A percentile compares a stretch with the other conserved stretches of the same genome.
Conservation (phyloP, 2,888 invertebrate genomes). For the Andrena camellia region DNA sequence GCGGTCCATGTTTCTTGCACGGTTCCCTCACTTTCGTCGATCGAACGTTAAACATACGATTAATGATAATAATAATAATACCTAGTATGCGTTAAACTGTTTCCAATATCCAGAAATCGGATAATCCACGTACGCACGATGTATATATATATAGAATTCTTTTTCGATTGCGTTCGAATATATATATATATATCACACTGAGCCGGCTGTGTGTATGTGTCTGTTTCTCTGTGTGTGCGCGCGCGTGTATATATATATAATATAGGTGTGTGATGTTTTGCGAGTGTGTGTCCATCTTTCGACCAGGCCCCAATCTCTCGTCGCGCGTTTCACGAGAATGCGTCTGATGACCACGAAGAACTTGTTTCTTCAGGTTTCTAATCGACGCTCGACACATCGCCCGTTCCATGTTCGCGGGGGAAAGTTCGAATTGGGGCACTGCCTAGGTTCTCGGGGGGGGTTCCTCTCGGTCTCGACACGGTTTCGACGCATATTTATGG, state of each 20-base stretch:
- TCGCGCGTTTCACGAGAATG: conserved; percentile 38
- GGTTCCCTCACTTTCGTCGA: conserved; percentile 13
- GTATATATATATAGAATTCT: conserved; percentile 51
- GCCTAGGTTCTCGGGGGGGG: conserved; percentile 65
- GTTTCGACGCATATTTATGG: conserved; percentile 63
- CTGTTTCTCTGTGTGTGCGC: conserved; percentile 56
- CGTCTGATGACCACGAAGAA: conserved; percentile 11
- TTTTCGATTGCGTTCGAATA: conserved; percentile 74
- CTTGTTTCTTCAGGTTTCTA: background rate
- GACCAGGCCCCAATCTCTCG: conserved; percentile 47
- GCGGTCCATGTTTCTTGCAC: conserved; percentile 34
- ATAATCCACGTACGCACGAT: conserved; percentile 70
- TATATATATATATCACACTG: conserved; percentile 84
- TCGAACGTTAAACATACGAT: conserved; percentile 65
- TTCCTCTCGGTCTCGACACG: conserved; percentile 66
- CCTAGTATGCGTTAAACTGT: conserved; percentile 69
- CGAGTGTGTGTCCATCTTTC: conserved; percentile 78
- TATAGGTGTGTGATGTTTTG: conserved; percentile 6
- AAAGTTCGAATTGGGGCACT: conserved; percentile 60
- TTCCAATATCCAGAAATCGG: conserved; percentile 63
- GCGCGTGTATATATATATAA: conserved; percentile 59
- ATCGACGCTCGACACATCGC: conserved; percentile 36
- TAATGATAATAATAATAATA: conserved; percentile 57
- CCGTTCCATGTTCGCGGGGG: conserved; percentile 28
- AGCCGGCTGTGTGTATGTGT: conserved; percentile 81